Evolutionary conservation across 2,113 vertebrate genomes (phyloP).

Genomic region (Synchiropus splendidus): DNA sequence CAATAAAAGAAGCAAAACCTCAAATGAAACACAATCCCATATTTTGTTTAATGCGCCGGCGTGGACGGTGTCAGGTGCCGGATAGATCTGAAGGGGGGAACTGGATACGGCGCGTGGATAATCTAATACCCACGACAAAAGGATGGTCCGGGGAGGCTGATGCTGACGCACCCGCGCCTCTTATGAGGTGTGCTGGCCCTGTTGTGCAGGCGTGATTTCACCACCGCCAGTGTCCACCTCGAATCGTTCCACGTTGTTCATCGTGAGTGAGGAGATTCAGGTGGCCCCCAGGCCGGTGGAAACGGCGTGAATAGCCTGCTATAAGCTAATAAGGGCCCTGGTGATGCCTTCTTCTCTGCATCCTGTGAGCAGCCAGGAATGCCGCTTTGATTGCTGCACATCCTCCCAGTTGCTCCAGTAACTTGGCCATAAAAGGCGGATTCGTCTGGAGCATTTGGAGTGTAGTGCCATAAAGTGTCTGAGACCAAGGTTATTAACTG

Average conservation of each 20-base stretch:
- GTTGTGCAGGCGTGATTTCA: no score
- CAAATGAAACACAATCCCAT: constrained; percentile 26
- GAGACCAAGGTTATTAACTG: constrained; percentile 78
- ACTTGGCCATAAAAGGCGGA: constrained; percentile 86
- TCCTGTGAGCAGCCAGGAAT: constrained; percentile 82
- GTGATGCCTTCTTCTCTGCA: constrained; percentile 68
- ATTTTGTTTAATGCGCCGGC: constrained; percentile 31
- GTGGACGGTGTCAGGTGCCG: constrained; percentile 44
- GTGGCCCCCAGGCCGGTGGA: constrained; percentile 20
- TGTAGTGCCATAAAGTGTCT: constrained; percentile 79
- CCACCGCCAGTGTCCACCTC: no score
- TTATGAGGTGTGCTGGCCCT: no score
- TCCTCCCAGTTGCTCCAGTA: constrained; percentile 87
- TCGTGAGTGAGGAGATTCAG: no score
- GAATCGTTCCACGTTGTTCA: no score
- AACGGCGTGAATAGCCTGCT: constrained; percentile 51
- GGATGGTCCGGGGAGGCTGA: constrained; percentile 7
- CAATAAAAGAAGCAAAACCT: constrained; percentile 19
- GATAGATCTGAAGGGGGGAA: constrained; percentile 44
- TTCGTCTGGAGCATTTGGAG: constrained; percentile 80
- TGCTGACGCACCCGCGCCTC: constrained; percentile 17
- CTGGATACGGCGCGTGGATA: constrained; percentile 42
- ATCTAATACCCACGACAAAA: constrained; percentile 64
- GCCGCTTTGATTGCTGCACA: constrained; percentile 85
- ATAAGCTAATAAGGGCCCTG: constrained; percentile 61